phyloP scores from a whole-genome alignment of 2,888 invertebrate genomes.

The Thecophora atra region DNA sequence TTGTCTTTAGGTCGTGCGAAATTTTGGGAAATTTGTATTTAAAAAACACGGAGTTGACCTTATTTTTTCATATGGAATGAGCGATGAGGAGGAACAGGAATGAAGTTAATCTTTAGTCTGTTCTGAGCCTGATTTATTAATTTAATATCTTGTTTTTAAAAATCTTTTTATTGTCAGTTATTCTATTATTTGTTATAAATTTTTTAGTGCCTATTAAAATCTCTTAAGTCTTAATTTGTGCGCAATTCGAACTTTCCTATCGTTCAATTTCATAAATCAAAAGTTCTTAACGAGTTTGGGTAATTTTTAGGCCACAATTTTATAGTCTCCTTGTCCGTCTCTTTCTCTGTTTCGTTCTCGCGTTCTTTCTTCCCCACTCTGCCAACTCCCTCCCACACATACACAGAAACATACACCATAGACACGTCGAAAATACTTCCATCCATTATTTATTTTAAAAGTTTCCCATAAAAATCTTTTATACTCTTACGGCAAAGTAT shows the following conservation, averaged over 20 bases:
- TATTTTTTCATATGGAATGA: no score
- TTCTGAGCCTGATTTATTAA: no score
- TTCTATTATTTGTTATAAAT: no score
- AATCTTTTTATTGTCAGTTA: no score
- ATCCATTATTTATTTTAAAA: no score
- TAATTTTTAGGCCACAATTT: not conserved
- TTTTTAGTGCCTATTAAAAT: not conserved
- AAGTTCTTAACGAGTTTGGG: not conserved
- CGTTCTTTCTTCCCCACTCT: not conserved
- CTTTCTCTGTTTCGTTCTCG: not conserved
- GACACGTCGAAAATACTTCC: no score
- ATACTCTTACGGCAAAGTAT: slow-evolving; percentile 39
- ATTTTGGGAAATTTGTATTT: no score
- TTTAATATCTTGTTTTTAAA: no score
- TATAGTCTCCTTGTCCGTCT: not conserved
- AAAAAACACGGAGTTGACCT: no score
- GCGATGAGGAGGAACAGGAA: no score
- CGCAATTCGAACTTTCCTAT: not conserved
- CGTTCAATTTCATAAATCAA: not conserved
- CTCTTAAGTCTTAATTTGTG: not conserved
- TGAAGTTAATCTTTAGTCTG: no score
- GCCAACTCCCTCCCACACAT: not conserved
- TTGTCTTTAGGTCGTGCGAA: no score
- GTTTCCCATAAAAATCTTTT: not conserved
- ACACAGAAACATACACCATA: not conserved